Conservation (phyloP, 2,113 vertebrate genomes). For the Urocitellus parryii region DNA sequence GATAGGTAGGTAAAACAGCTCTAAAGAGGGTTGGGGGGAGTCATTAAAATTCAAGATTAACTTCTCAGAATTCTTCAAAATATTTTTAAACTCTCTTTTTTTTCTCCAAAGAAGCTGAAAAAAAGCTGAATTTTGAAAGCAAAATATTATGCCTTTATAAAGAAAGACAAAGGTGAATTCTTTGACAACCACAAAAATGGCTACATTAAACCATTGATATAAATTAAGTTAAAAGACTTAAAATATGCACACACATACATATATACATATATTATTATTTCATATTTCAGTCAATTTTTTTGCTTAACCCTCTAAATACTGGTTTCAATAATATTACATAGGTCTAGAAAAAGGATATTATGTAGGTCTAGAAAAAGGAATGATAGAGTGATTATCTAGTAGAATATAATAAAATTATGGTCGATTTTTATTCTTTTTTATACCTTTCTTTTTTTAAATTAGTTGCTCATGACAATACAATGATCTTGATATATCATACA, state of each 20-base stretch:
- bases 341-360: not conserved
- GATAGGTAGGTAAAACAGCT: not conserved
- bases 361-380: not conserved
- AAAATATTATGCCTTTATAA: not conserved
- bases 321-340: not conserved
- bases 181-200: not conserved
- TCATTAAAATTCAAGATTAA: not conserved
- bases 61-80: not conserved
- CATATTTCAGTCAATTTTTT: constrained; percentile 31
- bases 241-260: not conserved
- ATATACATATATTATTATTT: not conserved
- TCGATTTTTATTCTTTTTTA: not conserved
- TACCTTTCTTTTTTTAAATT: not conserved
- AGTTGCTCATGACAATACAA: too few relatives aligned
- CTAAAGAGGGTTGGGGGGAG: not conserved
- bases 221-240: constrained; percentile 37
- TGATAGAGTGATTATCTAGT: not conserved
- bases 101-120: constrained; percentile 45
- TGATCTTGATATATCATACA: too few relatives aligned
- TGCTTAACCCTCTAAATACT: not conserved
- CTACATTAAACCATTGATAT: not conserved
- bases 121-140: not conserved
- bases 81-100: not conserved
- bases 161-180: not conserved
- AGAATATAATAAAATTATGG: not conserved